These are phyloP conservation scores for Petrophora chlorosata DNA, from an alignment of 2,888 invertebrate genomes.

Conservation along the genomic window DNA sequence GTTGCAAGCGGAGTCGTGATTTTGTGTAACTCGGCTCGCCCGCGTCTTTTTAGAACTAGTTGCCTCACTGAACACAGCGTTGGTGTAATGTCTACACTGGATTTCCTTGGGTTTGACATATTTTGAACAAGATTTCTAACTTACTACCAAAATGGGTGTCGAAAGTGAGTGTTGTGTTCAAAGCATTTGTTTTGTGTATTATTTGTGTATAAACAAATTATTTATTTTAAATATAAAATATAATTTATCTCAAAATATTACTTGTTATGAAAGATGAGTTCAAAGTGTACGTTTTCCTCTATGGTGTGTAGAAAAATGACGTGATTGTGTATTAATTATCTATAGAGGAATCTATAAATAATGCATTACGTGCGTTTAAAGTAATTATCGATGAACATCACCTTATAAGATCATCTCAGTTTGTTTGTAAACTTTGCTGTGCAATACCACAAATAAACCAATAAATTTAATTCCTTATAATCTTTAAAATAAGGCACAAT, in stretches of 20 bases:
- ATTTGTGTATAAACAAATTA: not conserved
- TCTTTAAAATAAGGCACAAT: too few species aligned
- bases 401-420: slow-evolving; percentile 12
- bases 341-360: slow-evolving; percentile 5
- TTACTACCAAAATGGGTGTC: slow-evolving; percentile 43
- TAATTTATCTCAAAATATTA: slow-evolving; percentile 2
- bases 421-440: slow-evolving; percentile 12
- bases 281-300: not conserved
- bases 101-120: slow-evolving; percentile 29
- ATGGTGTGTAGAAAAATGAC: slow-evolving; percentile 15
- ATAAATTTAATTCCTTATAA: too few species aligned
- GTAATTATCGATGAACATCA: slow-evolving; percentile 15
- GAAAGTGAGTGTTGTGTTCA: slow-evolving; percentile 48
- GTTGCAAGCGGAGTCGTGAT: slow-evolving; percentile 73
- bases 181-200: not conserved
- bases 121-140: slow-evolving; percentile 17
- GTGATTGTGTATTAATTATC: slow-evolving; percentile 13
- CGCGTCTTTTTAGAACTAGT: slow-evolving; percentile 66
- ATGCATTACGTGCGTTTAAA: slow-evolving; percentile 21
- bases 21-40: slow-evolving; percentile 75
- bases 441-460: slow-evolving; percentile 1
- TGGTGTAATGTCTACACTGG: slow-evolving; percentile 43
- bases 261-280: not conserved
- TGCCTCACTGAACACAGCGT: slow-evolving; percentile 56
- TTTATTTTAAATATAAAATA: not conserved